phyloP scores from a whole-genome alignment of 2,888 invertebrate species.

The Cephus spinipes region DNA sequence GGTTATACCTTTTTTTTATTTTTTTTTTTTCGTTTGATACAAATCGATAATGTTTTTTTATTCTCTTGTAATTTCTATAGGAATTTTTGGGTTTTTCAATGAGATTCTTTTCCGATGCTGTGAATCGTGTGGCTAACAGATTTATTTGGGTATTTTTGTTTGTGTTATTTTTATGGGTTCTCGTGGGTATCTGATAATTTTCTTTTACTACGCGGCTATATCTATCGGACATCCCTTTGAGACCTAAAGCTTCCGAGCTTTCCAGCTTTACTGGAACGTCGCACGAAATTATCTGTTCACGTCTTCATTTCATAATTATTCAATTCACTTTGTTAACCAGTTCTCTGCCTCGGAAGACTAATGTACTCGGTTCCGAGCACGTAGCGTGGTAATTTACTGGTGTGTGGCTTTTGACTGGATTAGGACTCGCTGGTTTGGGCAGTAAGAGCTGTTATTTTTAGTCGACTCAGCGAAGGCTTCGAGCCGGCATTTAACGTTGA shows the following conservation, averaged over 20 bases:
- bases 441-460: slow-evolving; percentile 26
- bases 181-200: background rate
- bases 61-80: background rate
- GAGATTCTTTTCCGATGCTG: background rate
- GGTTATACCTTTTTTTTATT: no score
- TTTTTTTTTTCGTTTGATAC: background rate
- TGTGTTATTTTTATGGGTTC: background rate
- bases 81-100: background rate
- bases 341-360: slow-evolving; percentile 26
- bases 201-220: background rate
- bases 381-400: slow-evolving; percentile 33
- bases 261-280: slow-evolving; percentile 8
- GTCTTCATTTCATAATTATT: slow-evolving; percentile 33
- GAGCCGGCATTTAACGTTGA: slow-evolving; percentile 8
- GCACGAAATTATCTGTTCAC: slow-evolving; percentile 15
- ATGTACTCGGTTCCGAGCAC: slow-evolving; percentile 27
- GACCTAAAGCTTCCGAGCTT: slow-evolving; percentile 8
- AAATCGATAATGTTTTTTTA: background rate
- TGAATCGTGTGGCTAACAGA: background rate
- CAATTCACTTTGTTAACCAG: slow-evolving; percentile 27
- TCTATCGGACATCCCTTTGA: background rate
- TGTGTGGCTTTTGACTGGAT: slow-evolving; percentile 32
- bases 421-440: slow-evolving; percentile 24
- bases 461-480: slow-evolving; percentile 18
- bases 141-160: background rate